Percentiles rank a stretch among this genome's conserved stretches.
Conservation (phyloP, 2,113 vertebrate species). For the Malurus melanocephalus region DNA sequence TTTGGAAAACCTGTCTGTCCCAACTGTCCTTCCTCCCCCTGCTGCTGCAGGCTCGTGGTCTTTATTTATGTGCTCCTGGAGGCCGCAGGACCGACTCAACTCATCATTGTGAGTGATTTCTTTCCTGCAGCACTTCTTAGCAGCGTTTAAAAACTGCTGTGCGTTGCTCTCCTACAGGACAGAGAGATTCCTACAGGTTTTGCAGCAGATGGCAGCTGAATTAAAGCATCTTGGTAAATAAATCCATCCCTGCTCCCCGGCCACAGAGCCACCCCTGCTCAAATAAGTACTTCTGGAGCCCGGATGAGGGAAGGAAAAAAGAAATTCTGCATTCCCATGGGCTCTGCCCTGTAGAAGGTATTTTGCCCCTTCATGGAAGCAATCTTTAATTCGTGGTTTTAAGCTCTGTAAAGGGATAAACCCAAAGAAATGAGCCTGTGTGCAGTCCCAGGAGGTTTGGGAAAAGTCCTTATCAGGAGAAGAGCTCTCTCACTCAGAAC, state of each 20-base stretch:
- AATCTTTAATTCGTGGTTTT: not conserved
- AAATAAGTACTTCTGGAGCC: not conserved
- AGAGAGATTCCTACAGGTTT: conserved; percentile 45
- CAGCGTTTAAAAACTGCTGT: not conserved
- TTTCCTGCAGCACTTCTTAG: conserved; percentile 42
- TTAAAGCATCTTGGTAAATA: not conserved
- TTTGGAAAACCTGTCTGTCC: not conserved
- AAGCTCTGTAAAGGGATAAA: not conserved
- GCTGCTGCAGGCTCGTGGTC: not conserved
- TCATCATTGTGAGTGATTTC: conserved; percentile 34
- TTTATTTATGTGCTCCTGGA: not conserved
- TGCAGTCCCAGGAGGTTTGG: not conserved
- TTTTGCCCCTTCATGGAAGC: not conserved
- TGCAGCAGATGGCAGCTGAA: conserved; percentile 36
- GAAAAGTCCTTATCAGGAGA: not conserved
- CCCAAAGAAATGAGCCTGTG: not conserved
- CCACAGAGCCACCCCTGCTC: not conserved
- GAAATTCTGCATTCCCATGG: not conserved
- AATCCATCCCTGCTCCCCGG: not conserved
- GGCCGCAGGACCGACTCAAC: not conserved
- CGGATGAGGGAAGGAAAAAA: not conserved
- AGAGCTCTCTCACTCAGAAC: not conserved
- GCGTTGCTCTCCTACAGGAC: conserved; percentile 14
- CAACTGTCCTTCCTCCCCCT: not conserved
- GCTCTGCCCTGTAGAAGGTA: not conserved